A percentile compares a stretch with the other conserved stretches of the same genome.
Conservation (phyloP, 1,140 invertebrate genomes). For the Orussus abietinus region DNA sequence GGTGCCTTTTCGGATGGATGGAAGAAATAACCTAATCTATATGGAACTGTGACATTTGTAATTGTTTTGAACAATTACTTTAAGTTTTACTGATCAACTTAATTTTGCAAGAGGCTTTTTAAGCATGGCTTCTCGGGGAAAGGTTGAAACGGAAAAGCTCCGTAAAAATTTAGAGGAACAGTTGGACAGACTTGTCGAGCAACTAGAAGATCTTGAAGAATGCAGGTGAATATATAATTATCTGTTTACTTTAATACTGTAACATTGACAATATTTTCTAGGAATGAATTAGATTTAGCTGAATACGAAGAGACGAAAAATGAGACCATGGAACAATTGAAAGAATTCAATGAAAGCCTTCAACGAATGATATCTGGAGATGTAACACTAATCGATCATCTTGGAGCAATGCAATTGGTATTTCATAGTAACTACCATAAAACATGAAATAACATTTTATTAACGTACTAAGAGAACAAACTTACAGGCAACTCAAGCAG, state of each 20-base stretch:
- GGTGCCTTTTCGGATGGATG: no score
- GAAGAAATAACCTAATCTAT: no score
- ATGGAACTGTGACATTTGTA: no score
- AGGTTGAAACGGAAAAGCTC: constrained; percentile 61
- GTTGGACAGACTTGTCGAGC: constrained; percentile 67
- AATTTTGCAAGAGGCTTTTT: no score
- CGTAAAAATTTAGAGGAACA: constrained; percentile 70
- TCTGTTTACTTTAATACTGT: constrained; percentile 10
- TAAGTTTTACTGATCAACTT: no score
- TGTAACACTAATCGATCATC: constrained; percentile 66
- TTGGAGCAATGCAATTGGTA: constrained; percentile 66
- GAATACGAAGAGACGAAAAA: constrained; percentile 71
- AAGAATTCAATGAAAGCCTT: constrained; percentile 69
- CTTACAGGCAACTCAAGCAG: constrained; percentile 68
- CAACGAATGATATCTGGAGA: constrained; percentile 66
- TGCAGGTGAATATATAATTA: constrained; percentile 57
- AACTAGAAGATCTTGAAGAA: constrained; percentile 71
- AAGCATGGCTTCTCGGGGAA: constrained; percentile 42
- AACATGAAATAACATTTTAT: no score
- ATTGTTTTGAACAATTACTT: no score
- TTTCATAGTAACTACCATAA: background rate
- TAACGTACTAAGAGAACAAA: no score
- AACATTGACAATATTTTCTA: constrained; percentile 33
- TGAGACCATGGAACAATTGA: constrained; percentile 72
- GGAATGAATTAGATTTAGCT: constrained; percentile 61